Base-by-base conservation (phyloP, 2,797 vertebrate genomes). In the Lophius americanus region DNA sequence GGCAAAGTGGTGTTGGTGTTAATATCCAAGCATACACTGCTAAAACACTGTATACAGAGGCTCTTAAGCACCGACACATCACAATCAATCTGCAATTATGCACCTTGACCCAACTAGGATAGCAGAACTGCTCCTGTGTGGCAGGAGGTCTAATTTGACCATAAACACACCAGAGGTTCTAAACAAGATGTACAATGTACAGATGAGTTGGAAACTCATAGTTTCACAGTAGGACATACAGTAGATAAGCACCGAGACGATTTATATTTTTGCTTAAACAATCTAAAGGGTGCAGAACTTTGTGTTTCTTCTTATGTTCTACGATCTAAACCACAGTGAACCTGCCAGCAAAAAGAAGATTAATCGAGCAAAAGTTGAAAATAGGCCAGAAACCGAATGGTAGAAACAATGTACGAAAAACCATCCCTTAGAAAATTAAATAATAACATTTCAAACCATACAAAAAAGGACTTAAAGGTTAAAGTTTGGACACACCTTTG, bases 81-180 rank as follows among this genome's bases (percentile, higher is more conserved):
- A 81, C 76, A 72, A 62, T 60, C 39, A 54, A 82, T 76, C 82
- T 76, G 85, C 67, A 77, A 54, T 70, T 73, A 67, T 53, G 76
- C 70, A 60, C 70, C 64, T 50, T 74, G 56, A 80, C 72, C 68
- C 57, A 37, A 70, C 73, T 55, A 84, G 51, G 43, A 82, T 55
- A 75, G 80, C 64, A 53, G 84, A 51, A 73, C 61, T 39, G 70
- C 81, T 86, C 74, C 64, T 61, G 64, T 68, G 73, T 47, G 61
- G 64, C 68, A 75, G 84, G 68, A 84, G 66, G 51, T 77, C 68
- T 68, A 61, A 82, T 64, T 80, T 71, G 66, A 55, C 83, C 73
- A 60, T 51, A 46, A 85, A 74, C 79, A 83, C 87, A 86, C 77
- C 78, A 85, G 78, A 75, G 73, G 57, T 67, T 76, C 38, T 8